These are phyloP conservation scores for Athalia circularis DNA, from an alignment of 2,888 invertebrate genomes.

Conservation along the genomic window DNA sequence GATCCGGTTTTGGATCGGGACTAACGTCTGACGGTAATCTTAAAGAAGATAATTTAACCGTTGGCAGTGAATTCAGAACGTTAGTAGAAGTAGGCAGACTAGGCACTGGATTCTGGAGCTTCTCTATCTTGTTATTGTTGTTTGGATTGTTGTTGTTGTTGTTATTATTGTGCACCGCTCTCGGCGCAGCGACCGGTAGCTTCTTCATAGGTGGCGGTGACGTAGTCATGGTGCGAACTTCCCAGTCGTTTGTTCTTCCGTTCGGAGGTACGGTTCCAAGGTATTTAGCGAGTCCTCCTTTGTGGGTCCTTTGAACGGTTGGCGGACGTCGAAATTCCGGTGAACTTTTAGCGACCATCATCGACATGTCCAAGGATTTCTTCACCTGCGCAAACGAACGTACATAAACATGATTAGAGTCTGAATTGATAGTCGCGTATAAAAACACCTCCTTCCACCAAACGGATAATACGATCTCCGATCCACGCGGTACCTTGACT, in stretches of 20 bases:
- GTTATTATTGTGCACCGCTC: slow-evolving; percentile 61
- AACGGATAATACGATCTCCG: background rate
- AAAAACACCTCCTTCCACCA: background rate
- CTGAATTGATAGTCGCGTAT: background rate
- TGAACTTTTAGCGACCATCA: slow-evolving; percentile 67
- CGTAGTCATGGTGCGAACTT: slow-evolving; percentile 63
- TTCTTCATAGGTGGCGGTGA: slow-evolving; percentile 72
- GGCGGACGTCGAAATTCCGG: slow-evolving; percentile 70
- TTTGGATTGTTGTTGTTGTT: too few relatives aligned
- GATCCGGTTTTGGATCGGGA: slow-evolving; percentile 57
- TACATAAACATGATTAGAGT: background rate
- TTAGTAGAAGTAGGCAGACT: slow-evolving; percentile 67
- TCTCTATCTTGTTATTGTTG: slow-evolving; percentile 74
- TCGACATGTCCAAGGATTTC: slow-evolving; percentile 63
- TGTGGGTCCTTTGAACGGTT: slow-evolving; percentile 67
- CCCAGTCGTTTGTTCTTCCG: slow-evolving; percentile 64
- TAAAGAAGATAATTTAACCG: slow-evolving; percentile 66
- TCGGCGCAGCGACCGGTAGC: slow-evolving; percentile 75
- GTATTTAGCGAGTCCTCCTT: slow-evolving; percentile 70
- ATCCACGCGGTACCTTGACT: slow-evolving; percentile 57
- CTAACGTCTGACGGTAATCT: slow-evolving; percentile 61
- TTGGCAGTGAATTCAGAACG: slow-evolving; percentile 64
- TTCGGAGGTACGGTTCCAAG: slow-evolving; percentile 57
- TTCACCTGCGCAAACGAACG: slow-evolving; percentile 44
- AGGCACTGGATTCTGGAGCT: slow-evolving; percentile 77